These are phyloP conservation scores for Bathynomus jamesi DNA, from an alignment of 1,140 invertebrate genomes.

Conservation along the genomic window DNA sequence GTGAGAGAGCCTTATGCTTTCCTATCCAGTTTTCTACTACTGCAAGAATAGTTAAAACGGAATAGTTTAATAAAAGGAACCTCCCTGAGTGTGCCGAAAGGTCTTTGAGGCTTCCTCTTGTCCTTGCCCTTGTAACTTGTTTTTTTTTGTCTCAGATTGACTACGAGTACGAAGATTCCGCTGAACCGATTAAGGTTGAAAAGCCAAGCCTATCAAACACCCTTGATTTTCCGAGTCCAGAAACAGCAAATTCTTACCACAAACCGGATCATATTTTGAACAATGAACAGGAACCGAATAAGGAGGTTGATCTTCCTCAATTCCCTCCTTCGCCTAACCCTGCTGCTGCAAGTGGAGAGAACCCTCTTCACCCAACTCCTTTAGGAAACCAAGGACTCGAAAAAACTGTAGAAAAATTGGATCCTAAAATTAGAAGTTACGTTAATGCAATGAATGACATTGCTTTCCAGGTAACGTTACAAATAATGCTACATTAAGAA, in stretches of 20 bases:
- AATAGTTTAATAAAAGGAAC: too few relatives aligned
- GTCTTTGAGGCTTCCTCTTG: too few relatives aligned
- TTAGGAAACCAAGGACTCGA: slow-evolving; percentile 10
- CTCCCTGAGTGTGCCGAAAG: too few relatives aligned
- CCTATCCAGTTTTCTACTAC: too few relatives aligned
- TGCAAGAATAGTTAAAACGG: neutral
- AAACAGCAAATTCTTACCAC: slow-evolving; percentile 9
- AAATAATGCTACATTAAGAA: too few relatives aligned
- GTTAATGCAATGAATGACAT: slow-evolving; percentile 12
- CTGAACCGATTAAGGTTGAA: neutral
- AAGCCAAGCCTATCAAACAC: neutral
- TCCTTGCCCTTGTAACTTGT: too few relatives aligned
- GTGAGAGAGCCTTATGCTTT: too few relatives aligned
- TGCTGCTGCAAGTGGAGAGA: neutral
- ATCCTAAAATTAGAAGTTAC: slow-evolving; percentile 1
- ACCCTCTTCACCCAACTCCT: slow-evolving; percentile 1
- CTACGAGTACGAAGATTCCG: slow-evolving; percentile 3
- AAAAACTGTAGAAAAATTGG: neutral
- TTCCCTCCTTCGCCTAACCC: neutral
- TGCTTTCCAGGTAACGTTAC: slow-evolving; percentile 14
- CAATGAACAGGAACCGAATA: too few relatives aligned
- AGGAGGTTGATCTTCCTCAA: neutral
- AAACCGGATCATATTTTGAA: too few relatives aligned
- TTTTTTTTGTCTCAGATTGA: neutral
- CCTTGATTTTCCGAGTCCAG: slow-evolving; percentile 9